These are phyloP conservation scores for Chaenogobius annularis DNA, from an alignment of 2,113 vertebrate genomes.

Conservation along the genomic window DNA sequence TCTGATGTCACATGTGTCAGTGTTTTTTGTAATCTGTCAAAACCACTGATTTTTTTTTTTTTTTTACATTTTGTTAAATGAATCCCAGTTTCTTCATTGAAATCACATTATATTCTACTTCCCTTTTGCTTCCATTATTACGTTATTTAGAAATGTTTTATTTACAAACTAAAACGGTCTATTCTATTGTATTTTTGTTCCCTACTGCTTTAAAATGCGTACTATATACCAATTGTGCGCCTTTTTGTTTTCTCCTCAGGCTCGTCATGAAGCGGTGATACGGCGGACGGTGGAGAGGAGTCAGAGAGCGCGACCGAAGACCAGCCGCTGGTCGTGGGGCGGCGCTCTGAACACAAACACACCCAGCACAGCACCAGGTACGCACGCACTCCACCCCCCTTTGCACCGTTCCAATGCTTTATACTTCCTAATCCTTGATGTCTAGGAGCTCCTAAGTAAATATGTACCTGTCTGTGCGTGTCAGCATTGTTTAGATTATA, in stretches of 20 bases:
- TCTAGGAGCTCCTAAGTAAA: conserved; percentile 31
- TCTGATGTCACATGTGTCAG: too few species aligned
- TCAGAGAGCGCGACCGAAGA: conserved; percentile 83
- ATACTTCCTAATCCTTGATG: conserved; percentile 8
- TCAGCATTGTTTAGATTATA: conserved; percentile 57
- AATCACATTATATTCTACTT: too few species aligned
- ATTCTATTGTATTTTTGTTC: too few species aligned
- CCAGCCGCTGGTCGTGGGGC: conserved; percentile 92
- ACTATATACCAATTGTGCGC: neutral
- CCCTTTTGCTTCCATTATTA: too few species aligned
- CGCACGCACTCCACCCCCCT: neutral
- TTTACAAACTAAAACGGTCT: too few species aligned
- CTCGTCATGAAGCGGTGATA: conserved; percentile 90
- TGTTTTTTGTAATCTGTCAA: too few species aligned
- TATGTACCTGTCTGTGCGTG: conserved; percentile 63
- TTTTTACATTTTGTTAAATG: too few species aligned
- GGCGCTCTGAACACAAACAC: conserved; percentile 78
- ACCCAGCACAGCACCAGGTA: conserved; percentile 78
- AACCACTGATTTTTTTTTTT: too few species aligned
- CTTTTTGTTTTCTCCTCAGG: conserved; percentile 65
- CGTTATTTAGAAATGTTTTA: too few species aligned
- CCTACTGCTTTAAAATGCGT: too few species aligned
- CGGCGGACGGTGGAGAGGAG: conserved; percentile 87
- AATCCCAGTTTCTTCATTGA: too few species aligned
- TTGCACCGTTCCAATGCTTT: neutral